Percentiles rank a stretch among this genome's conserved stretches.
phyloP scores from a whole-genome alignment of 1,140 invertebrate species.

The Lithobius niger region DNA sequence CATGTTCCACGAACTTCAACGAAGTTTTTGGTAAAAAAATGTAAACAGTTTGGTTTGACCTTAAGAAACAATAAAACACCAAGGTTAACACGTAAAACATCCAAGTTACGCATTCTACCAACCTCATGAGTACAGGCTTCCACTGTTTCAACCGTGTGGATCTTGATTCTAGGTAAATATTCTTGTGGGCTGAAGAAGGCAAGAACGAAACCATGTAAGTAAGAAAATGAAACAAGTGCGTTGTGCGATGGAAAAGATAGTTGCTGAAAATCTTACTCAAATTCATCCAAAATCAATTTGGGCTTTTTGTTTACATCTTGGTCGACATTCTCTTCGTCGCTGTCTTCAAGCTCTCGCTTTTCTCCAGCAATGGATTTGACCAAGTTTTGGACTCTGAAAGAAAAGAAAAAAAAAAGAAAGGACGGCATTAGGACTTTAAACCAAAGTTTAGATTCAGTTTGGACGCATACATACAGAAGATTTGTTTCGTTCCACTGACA shows the following conservation, averaged over 20 bases:
- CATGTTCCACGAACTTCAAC: too few relatives aligned
- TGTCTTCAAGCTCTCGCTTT: constrained; percentile 2
- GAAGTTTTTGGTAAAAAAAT: too few relatives aligned
- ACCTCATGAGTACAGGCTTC: constrained; percentile 84
- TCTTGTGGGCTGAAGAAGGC: constrained; percentile 19
- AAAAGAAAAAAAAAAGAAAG: not conserved
- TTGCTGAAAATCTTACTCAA: constrained; percentile 12
- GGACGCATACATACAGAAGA: not conserved
- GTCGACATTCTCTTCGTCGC: constrained; percentile 11
- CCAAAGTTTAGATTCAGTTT: not conserved
- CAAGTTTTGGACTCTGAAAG: constrained; percentile 11
- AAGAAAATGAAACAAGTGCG: not conserved
- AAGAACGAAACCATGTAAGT: not conserved
- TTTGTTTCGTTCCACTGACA: not conserved
- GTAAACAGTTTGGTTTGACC: not conserved
- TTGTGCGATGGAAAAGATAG: not conserved
- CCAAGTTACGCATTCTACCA: too few relatives aligned
- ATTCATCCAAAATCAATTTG: constrained; percentile 11
- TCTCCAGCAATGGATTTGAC: constrained; percentile 13
- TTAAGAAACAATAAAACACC: too few relatives aligned
- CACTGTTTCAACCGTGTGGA: constrained; percentile 74
- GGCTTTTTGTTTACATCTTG: constrained; percentile 8
- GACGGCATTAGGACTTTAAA: not conserved
- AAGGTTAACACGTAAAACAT: too few relatives aligned
- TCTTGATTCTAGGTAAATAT: constrained; percentile 48